Evolutionary conservation across 1,140 invertebrate genomes (phyloP), one percentile per base, ranked within the genome.

Genomic region (Micrasema longulum): DNA sequence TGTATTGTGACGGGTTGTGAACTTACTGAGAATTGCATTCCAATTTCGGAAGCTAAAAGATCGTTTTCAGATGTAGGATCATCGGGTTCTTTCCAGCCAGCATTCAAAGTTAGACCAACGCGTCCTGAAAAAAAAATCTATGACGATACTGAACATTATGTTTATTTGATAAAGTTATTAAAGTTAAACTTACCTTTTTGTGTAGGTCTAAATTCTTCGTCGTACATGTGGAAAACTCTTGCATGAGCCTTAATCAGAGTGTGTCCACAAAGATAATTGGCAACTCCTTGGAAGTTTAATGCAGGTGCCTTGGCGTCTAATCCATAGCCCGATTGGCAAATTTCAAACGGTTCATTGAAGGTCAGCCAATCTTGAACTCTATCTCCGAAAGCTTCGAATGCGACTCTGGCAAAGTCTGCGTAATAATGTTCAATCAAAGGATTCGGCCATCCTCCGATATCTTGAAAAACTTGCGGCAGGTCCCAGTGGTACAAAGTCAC

Each of bases 401-500:
- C 65, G 14, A 83, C 43, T 43, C 74, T 55, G 0, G 80, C 80
- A 74, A 79, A 85, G 45, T 79, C 78, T 50, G 73, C 76, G 60
- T 86, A 88, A 74, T 80, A 86, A 11, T 86, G 78, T 0, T 82
- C 80, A 64, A 88, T 85, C 5, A 83, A 68, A 6, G 77, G 74
- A 76, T 89, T 88, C 0, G 80, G 72, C 85, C 86, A 89, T 12
- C 88, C 87, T 4, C 87, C 88, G 0, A 87, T 60, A 0, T 86
- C 80, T 79, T 85, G 80, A n/a, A 87, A 48, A 1, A 69, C 2
- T 73, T 86, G 81, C 0, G 87, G 87, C 38, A 86, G 78, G 72
- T 88, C 87, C 83, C 84, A 88, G 70, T 88, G 86, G 72, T 82
- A 87, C 0, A 89, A 65, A 0, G 87, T 89, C 0, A 88, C 80